These are phyloP conservation scores for Himalopsyche tibetana DNA, from an alignment of 2,888 invertebrate genomes.

Conservation along the genomic window DNA sequence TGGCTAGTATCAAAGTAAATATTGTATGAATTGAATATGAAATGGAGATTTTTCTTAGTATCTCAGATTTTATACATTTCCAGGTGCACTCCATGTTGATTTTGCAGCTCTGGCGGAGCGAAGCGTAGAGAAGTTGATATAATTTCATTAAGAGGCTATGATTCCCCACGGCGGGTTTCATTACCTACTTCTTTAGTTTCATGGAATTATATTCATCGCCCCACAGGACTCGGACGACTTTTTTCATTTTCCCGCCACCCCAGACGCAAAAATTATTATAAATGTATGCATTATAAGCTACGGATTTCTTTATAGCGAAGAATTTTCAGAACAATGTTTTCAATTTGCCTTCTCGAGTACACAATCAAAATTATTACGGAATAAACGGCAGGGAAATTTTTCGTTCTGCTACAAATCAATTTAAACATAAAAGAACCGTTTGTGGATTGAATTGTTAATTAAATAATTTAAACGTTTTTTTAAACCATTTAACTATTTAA, in stretches of 20 bases:
- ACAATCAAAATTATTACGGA: not conserved
- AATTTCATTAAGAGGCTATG: constrained; percentile 62
- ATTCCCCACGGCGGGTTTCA: constrained; percentile 62
- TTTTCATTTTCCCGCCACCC: constrained; percentile 57
- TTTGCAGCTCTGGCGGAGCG: not conserved
- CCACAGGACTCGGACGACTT: constrained; percentile 58
- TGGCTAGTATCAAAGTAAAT: too few relatives aligned
- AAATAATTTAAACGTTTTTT: too few relatives aligned
- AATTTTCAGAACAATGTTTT: not conserved
- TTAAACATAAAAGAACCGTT: too few relatives aligned
- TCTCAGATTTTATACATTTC: constrained; percentile 18
- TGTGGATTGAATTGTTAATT: too few relatives aligned
- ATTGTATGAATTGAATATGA: too few relatives aligned
- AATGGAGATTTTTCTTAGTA: too few relatives aligned
- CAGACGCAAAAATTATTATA: constrained; percentile 59
- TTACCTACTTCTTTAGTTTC: constrained; percentile 64
- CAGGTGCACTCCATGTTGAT: not conserved
- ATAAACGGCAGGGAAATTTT: too few relatives aligned
- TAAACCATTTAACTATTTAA: too few relatives aligned
- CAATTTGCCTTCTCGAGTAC: not conserved
- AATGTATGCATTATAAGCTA: constrained; percentile 55
- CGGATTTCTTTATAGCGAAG: not conserved
- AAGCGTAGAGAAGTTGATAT: constrained; percentile 49
- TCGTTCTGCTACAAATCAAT: too few relatives aligned
- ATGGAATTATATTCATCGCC: constrained; percentile 64